Base-by-base conservation (phyloP, 1,140 invertebrate genomes). In the Lysiphlebus fabarum region DNA sequence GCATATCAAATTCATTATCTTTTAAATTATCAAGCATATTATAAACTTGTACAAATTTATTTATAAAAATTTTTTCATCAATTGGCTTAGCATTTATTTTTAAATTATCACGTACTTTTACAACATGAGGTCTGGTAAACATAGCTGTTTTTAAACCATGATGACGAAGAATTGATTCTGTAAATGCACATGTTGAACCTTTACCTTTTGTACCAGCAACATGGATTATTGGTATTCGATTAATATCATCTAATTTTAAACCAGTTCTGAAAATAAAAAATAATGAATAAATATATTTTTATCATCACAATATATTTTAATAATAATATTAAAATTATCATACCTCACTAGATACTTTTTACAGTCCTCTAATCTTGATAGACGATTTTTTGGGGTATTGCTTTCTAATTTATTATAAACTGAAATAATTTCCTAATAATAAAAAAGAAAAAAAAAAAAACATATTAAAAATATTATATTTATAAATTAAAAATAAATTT, bases 181-280 rank as follows among this genome's bases (percentile, higher is more conserved):
- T 85, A 72, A 93, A 90, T 1, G 96, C 95, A 77, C 95, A 96
- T 0, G 96, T 98, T 11, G 95, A 96, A 14, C 90, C 90, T 83
- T 92, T 93, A 40, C 96, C 96, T 83, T 99, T 99, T 0, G 96
- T 99, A 6, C 98, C 98, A 66, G 92, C 83, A 1, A 99, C 86
- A 82, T 99, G 96, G 65, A 99, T 96, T 7, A 96, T 82, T 53
- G 90, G 88, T 9, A 98, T 70, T 14, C 77, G 70, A 62, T 92
- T 84, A 36, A 93, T 70, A 50, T 84, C 81, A 3, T 86, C 76
- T 12, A 86, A 40, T 12, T 79, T 75, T 1, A 95, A 73, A 14
- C 91, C 91, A 54, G 83, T 83, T 58, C 88, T 82, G 42, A 14
- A 62, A 67, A 56, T 45, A 5, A 58, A 62, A 42, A 12, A 4